These are phyloP conservation scores for Variabilichromis moorii DNA, from an alignment of 2,113 vertebrate species.

Conservation along the genomic window DNA sequence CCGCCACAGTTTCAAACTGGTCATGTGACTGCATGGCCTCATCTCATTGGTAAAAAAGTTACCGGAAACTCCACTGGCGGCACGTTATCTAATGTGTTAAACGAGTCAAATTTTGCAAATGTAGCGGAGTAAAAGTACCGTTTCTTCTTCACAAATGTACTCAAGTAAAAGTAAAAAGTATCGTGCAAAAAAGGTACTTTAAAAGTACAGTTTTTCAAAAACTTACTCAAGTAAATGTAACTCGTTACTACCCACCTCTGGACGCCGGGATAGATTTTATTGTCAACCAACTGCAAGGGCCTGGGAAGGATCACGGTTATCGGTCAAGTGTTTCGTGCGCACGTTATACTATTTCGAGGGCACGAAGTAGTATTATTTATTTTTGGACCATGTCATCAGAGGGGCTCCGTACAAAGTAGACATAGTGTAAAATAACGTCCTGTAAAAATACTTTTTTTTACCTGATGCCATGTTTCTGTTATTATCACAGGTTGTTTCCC, in stretches of 20 bases:
- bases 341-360: neutral
- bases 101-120: no score
- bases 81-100: no score
- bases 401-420: neutral
- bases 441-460: neutral
- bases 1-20: no score
- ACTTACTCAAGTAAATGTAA: no score
- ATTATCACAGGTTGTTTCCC: neutral
- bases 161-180: no score
- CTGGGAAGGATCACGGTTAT: neutral
- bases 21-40: no score
- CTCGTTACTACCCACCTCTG: neutral
- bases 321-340: fast-evolving
- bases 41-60: no score
- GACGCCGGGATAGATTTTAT: neutral
- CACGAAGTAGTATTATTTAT: fast-evolving
- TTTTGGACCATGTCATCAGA: neutral
- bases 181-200: no score
- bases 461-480: neutral
- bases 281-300: neutral
- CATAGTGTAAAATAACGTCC: neutral
- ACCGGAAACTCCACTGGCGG: no score
- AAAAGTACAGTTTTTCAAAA: no score
- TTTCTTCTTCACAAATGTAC: no score
- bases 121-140: no score